Conservation (phyloP, 1,140 invertebrate genomes). For the Zaprionus africanus region DNA sequence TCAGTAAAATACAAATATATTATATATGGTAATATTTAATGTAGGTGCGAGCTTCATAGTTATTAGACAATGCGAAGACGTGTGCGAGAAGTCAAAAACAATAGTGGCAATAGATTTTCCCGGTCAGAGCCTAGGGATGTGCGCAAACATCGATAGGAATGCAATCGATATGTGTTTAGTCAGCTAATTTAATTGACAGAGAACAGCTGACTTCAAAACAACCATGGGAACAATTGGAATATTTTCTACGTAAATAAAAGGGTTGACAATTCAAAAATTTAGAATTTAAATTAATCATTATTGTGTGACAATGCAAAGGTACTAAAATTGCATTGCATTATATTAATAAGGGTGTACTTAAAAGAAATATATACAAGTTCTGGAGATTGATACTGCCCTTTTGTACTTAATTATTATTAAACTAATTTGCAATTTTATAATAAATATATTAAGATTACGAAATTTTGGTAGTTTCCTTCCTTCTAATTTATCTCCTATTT, state of each 20-base stretch:
- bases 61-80: neutral
- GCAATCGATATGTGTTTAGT: neutral
- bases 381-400: too few relatives aligned
- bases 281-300: neutral
- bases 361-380: too few relatives aligned
- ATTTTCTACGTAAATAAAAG: neutral
- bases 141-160: neutral
- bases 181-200: neutral
- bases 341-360: neutral
- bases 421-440: too few relatives aligned
- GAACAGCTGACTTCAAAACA: neutral
- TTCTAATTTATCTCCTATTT: too few relatives aligned
- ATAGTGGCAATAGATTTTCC: neutral
- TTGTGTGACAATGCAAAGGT: neutral
- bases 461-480: too few relatives aligned
- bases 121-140: neutral
- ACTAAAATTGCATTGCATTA: neutral
- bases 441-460: too few relatives aligned
- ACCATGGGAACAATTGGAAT: neutral
- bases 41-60: conserved; percentile 75
- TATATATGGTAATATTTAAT: too few relatives aligned
- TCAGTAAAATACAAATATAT: too few relatives aligned
- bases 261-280: neutral
- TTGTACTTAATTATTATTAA: too few relatives aligned
- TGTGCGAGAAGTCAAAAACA: neutral